Conservation (phyloP, 2,113 vertebrate species). For the Mesitornis unicolor region DNA sequence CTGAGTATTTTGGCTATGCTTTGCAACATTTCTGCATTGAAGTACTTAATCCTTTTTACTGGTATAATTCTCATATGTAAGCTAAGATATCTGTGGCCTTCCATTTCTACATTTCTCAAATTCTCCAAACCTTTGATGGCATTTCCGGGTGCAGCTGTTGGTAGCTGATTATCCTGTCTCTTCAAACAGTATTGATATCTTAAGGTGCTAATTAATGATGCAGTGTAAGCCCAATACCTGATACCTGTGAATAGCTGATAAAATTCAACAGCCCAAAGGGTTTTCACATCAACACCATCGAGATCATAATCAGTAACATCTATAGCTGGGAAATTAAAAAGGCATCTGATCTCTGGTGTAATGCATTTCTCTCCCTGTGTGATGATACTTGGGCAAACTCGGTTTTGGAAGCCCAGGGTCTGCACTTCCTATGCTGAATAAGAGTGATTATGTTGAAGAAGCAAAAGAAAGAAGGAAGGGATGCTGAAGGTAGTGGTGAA, state of each 20-base stretch:
- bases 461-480: neutral
- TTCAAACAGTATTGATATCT: conserved; percentile 69
- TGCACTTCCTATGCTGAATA: neutral
- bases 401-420: neutral
- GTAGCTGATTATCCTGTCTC: neutral
- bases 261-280: conserved; percentile 78
- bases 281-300: conserved; percentile 66
- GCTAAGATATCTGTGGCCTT: neutral
- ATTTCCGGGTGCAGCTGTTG: neutral
- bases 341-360: neutral
- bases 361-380: neutral
- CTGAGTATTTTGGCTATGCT: neutral
- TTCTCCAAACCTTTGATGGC: neutral
- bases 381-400: neutral
- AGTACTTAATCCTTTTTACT: neutral
- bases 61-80: neutral
- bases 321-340: conserved; percentile 45
- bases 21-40: neutral
- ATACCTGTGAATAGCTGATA: conserved; percentile 73
- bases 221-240: conserved; percentile 69
- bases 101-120: neutral
- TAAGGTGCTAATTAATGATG: conserved; percentile 71
- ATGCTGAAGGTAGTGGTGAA: neutral
- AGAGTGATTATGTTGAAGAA: neutral
- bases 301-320: conserved; percentile 54